Percentiles rank a stretch among this genome's conserved stretches.
These are phyloP conservation scores for Vulpes ferrilata DNA, from an alignment of 2,113 vertebrate species.

Conservation along the genomic window DNA sequence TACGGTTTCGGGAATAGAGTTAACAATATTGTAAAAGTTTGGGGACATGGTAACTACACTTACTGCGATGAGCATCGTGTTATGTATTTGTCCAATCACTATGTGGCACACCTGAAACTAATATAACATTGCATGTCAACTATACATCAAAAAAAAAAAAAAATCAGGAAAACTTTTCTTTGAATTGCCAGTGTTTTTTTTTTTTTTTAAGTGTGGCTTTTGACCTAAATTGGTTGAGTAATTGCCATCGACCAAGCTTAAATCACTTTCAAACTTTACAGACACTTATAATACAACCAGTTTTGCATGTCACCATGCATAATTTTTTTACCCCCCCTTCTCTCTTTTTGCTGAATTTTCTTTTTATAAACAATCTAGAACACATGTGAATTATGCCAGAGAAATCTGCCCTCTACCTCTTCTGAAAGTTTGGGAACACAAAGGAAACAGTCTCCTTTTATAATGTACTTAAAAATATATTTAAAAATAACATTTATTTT, in stretches of 20 bases:
- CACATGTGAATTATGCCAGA: slow-evolving; percentile 69
- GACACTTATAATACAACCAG: not conserved
- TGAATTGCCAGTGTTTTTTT: not conserved
- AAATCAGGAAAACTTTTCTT: not conserved
- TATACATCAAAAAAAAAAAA: not conserved
- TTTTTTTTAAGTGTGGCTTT: not conserved
- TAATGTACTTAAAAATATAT: slow-evolving; percentile 3
- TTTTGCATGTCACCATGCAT: not conserved
- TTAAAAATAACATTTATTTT: slow-evolving; percentile 31
- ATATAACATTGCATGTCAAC: not conserved
- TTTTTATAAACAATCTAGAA: slow-evolving; percentile 79
- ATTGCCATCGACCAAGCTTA: not conserved
- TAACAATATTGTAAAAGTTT: not conserved
- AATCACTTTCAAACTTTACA: not conserved
- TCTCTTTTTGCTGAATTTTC: slow-evolving; percentile 77
- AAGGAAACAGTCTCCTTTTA: not conserved
- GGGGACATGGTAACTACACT: not conserved
- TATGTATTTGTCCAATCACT: not conserved
- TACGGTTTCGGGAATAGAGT: not conserved
- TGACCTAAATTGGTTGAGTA: slow-evolving; percentile 30
- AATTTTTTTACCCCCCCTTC: slow-evolving; percentile 54
- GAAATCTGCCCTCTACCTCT: slow-evolving; percentile 79
- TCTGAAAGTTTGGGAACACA: not conserved
- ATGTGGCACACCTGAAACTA: not conserved
- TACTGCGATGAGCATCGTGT: not conserved